phyloP scores from a whole-genome alignment of 92 coral and sea anemone species.

The Scolanthus callimorphus region DNA sequence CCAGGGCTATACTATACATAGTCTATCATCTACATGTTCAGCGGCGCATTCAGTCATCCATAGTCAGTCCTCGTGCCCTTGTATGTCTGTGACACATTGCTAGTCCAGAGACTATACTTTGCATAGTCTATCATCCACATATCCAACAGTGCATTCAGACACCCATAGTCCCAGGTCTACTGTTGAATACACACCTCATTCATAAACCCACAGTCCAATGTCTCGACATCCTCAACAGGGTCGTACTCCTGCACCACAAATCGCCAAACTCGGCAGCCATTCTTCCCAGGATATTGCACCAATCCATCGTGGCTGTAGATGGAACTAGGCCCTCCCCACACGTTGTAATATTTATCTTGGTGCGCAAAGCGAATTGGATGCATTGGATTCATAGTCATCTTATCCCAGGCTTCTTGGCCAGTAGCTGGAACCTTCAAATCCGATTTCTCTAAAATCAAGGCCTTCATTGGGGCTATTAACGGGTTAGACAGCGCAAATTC shows the following conservation, averaged over 20 bases:
- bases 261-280: background rate
- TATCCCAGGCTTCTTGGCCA: conserved; percentile 20
- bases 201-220: too few species aligned
- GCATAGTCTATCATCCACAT: too few species aligned
- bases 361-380: conserved; percentile 10
- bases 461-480: background rate
- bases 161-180: too few species aligned
- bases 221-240: background rate
- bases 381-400: conserved; percentile 1
- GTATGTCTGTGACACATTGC: too few species aligned
- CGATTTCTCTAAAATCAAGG: conserved; percentile 21
- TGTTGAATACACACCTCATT: too few species aligned
- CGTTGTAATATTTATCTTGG: conserved; percentile 8
- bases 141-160: too few species aligned
- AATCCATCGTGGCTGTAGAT: background rate
- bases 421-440: background rate
- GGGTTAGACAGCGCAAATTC: conserved; percentile 35
- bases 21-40: too few species aligned
- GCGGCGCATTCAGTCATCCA: too few species aligned
- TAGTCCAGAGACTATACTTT: too few species aligned
- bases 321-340: conserved; percentile 3
- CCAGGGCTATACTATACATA: too few species aligned
- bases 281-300: background rate
- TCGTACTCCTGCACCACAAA: background rate
- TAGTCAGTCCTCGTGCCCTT: too few species aligned